Conservation (phyloP, 1,140 invertebrate species). For the Zophobas atratus region DNA sequence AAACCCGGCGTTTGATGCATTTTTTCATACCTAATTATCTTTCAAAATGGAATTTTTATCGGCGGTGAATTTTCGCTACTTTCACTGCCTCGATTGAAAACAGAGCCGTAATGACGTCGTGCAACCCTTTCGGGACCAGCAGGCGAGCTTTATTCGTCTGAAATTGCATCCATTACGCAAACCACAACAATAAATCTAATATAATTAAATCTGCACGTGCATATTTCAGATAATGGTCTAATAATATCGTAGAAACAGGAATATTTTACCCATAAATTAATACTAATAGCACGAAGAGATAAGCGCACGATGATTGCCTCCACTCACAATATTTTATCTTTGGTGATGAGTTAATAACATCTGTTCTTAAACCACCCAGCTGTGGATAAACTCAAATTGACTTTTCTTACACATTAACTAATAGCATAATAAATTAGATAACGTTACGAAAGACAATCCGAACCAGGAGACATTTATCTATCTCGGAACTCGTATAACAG, state of each 20-base stretch:
- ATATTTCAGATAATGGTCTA: conserved; percentile 37
- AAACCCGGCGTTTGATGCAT: background rate
- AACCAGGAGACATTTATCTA: conserved; percentile 15
- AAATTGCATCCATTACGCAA: conserved; percentile 9
- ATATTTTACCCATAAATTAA: conserved; percentile 41
- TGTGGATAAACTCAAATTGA: background rate
- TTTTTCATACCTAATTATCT: no score
- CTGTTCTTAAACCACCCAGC: background rate
- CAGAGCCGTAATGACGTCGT: no score
- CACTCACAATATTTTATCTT: background rate
- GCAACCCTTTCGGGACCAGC: no score
- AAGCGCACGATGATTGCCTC: conserved; percentile 21
- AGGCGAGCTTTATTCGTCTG: no score
- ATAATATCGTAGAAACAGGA: conserved; percentile 30
- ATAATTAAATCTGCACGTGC: conserved; percentile 40
- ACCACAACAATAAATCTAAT: conserved; percentile 17
- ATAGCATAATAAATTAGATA: conserved; percentile 29
- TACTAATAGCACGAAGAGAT: conserved; percentile 37
- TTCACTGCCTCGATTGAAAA: background rate
- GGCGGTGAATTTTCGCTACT: background rate
- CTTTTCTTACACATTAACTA: conserved; percentile 30
- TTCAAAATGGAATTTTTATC: no score
- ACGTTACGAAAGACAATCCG: conserved; percentile 35
- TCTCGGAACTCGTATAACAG: conserved; percentile 26
- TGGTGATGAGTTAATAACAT: conserved; percentile 33